A percentile compares a stretch with the other conserved stretches of the same genome.
These are phyloP conservation scores for Ostrea denselamellosa DNA, from an alignment of 1,140 invertebrate species.

Conservation along the genomic window DNA sequence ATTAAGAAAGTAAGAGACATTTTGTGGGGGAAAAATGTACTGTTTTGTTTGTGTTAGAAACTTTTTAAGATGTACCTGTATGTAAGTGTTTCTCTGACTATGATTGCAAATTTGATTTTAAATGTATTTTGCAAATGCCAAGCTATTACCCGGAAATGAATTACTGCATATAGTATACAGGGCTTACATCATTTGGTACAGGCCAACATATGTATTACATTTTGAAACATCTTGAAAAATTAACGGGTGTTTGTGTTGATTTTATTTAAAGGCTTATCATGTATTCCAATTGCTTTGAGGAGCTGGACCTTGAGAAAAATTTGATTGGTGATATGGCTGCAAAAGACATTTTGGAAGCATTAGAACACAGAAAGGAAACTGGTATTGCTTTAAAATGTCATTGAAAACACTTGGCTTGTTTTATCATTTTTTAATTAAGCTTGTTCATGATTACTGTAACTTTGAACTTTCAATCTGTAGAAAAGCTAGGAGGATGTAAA, in stretches of 20 bases:
- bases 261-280: constrained; percentile 73
- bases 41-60: too few species aligned
- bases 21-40: not conserved
- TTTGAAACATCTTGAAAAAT: too few species aligned
- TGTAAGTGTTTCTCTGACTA: too few species aligned
- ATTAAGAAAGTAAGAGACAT: constrained; percentile 71
- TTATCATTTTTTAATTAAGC: not conserved
- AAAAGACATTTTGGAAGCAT: constrained; percentile 72
- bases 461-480: constrained; percentile 57
- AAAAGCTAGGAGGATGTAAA: constrained; percentile 73
- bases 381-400: not conserved
- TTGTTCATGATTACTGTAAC: too few species aligned
- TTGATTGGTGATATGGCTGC: constrained; percentile 77
- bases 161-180: too few species aligned
- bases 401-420: not conserved
- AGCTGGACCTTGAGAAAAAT: constrained; percentile 78
- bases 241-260: not conserved
- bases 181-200: too few species aligned
- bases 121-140: too few species aligned
- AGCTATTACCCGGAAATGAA: too few species aligned
- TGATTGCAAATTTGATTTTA: too few species aligned
- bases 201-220: too few species aligned
- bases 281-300: constrained; percentile 73
- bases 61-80: too few species aligned
- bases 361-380: constrained; percentile 75